phyloP scores from a whole-genome alignment of 2,888 invertebrate genomes.

The Drosophila anomelani region DNA sequence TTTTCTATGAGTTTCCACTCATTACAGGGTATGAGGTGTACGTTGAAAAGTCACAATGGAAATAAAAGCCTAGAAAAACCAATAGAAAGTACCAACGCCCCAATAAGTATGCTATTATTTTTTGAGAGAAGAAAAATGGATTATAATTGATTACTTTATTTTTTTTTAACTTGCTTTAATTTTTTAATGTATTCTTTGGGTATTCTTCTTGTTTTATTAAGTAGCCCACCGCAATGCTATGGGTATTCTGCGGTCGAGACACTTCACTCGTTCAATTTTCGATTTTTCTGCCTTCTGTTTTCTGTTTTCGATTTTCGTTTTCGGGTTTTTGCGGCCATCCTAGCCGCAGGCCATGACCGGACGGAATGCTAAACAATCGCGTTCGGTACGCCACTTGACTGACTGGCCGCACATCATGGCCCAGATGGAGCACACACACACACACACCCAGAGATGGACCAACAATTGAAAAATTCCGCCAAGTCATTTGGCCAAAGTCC shows the following conservation, averaged over 20 bases:
- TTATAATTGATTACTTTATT: too few species aligned
- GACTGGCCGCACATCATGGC: slow-evolving; percentile 32
- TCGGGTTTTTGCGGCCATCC: slow-evolving; percentile 23
- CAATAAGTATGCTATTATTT: too few species aligned
- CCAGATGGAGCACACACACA: slow-evolving; percentile 4
- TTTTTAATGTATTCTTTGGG: too few species aligned
- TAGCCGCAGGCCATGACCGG: slow-evolving; percentile 42
- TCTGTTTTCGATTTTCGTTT: slow-evolving; percentile 15
- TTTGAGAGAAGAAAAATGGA: too few species aligned
- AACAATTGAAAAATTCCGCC: slow-evolving; percentile 46
- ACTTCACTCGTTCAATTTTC: not conserved
- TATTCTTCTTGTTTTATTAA: too few species aligned
- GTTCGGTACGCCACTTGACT: slow-evolving; percentile 37
- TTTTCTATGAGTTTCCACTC: not conserved
- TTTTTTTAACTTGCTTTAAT: too few species aligned
- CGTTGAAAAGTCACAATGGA: too few species aligned
- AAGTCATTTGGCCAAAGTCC: slow-evolving; percentile 30
- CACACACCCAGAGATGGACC: slow-evolving; percentile 12
- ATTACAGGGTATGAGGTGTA: not conserved
- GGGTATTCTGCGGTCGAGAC: slow-evolving; percentile 2
- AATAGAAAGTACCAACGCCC: too few species aligned
- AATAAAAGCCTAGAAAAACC: too few species aligned
- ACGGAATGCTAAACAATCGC: slow-evolving; percentile 40
- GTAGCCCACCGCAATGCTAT: not conserved
- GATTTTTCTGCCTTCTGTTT: slow-evolving; percentile 8